Conservation (phyloP, 1,140 invertebrate species). For the Cardiocondyla obscurior region DNA sequence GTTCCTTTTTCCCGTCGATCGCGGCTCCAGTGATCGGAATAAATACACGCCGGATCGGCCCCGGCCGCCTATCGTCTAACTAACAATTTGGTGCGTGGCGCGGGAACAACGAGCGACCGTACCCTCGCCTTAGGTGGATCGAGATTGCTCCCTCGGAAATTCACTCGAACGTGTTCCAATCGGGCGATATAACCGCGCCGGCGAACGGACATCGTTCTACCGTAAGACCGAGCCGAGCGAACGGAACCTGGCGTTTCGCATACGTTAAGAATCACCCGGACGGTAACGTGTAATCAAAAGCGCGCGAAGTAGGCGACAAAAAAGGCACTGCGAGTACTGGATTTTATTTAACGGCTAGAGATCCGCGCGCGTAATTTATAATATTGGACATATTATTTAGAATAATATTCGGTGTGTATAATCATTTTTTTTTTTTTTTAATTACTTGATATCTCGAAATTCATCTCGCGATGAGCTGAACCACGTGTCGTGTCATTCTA, state of each 20-base stretch:
- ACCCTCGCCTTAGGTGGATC: conserved; percentile 22
- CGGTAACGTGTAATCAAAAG: neutral
- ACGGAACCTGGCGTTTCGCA: neutral
- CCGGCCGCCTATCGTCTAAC: conserved; percentile 25
- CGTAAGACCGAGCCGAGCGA: neutral
- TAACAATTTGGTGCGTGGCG: conserved; percentile 50
- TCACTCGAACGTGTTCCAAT: conserved; percentile 62
- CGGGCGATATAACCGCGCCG: conserved; percentile 17
- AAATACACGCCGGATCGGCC: conserved; percentile 52
- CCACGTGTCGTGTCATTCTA: too few relatives aligned
- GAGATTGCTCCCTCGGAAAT: conserved; percentile 52
- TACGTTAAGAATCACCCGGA: neutral
- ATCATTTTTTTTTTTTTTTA: too few relatives aligned
- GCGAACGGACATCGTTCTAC: conserved; percentile 12
- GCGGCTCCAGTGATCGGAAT: conserved; percentile 48
- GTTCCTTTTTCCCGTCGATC: conserved; percentile 22
- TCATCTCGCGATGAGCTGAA: too few relatives aligned
- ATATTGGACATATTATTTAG: too few relatives aligned
- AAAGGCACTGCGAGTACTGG: neutral
- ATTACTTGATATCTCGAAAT: too few relatives aligned
- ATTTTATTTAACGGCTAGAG: neutral
- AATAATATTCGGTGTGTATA: too few relatives aligned
- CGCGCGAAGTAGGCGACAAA: neutral
- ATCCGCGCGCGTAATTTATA: too few relatives aligned
- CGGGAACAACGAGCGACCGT: conserved; percentile 33